These are phyloP conservation scores for Hirtodrosophila confusa DNA, from an alignment of 2,888 invertebrate genomes.

Conservation along the genomic window DNA sequence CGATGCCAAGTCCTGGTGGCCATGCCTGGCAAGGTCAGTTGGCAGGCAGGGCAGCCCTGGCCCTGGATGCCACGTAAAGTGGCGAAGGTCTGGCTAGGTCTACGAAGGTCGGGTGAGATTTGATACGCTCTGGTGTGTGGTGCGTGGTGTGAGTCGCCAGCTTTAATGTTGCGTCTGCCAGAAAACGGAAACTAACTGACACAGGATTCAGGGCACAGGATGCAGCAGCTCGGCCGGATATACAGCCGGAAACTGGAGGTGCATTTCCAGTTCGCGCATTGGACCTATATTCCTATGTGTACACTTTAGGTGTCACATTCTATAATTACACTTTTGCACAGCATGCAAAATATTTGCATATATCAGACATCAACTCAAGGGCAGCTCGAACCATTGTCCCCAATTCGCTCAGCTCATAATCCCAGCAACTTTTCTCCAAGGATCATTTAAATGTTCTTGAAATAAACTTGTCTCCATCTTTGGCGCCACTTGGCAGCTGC, in stretches of 20 bases:
- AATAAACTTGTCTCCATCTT: constrained; percentile 26
- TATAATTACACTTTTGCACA: no score
- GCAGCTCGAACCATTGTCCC: no score
- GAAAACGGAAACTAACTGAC: constrained; percentile 1
- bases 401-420: neutral
- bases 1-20: constrained; percentile 24
- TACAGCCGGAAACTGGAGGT: constrained; percentile 20
- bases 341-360: no score
- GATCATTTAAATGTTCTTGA: constrained; percentile 23
- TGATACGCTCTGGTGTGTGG: neutral
- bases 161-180: constrained; percentile 5
- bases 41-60: constrained; percentile 5
- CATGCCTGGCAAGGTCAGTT: constrained; percentile 19
- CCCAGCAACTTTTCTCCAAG: constrained; percentile 12
- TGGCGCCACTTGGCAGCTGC: constrained; percentile 42
- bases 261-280: neutral
- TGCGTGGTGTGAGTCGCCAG: constrained; percentile 1
- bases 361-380: no score
- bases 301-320: no score
- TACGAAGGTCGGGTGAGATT: constrained; percentile 21
- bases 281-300: no score
- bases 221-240: constrained; percentile 12
- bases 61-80: constrained; percentile 7
- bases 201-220: constrained; percentile 3
- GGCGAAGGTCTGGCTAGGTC: constrained; percentile 35